Evolutionary conservation across 1,140 invertebrate species (phyloP), one percentile per base, ranked within the genome.

Genomic region (Halotydeus destructor): DNA sequence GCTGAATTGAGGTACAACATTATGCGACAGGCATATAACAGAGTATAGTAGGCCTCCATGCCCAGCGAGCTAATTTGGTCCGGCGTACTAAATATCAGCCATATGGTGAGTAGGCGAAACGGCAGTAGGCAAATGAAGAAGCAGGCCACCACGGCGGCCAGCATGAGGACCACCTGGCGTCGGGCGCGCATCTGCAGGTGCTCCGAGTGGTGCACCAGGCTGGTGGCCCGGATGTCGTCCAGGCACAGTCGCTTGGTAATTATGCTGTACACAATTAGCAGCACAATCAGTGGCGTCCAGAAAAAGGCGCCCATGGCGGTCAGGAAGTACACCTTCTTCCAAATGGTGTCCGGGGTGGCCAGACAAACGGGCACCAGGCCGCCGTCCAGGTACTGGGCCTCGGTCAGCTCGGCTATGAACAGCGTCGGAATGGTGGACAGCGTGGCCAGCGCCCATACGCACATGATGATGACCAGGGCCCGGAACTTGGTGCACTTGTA

Each of bases 71-170:
- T 55, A 46, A 78, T 59, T 37, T 68, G 38, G 18, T 52, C 45
- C 0, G 28, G 16, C 0, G 47, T 36, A 1, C 41, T 38, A 27
- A 82, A 59, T 22, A 86, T 74, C 41, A 85, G 76, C 75, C 76
- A 84, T 28, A 89, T 58, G 1, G 76, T 83, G 12, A 91, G 64
- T 3, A 81, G 70, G 32, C 79, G 68, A 54, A 89, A 82, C 3
- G 85, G 85, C 32, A 89, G 58, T 21, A 91, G 65, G 54, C 82
- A 88, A 22, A 86, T 61, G 57, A 89, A 91, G 59, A 89, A 91
- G 9, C 78, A 76, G n/a, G 78, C 54, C 0, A 91, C 81, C 0
- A 93, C 83, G 2, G 80, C 78, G 3, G 75, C 79, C 9, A 91
- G 61, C 81, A 88, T 89, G 18, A 81, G 54, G 6, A 89, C 78